Base-by-base conservation (phyloP, 64 coral and sea anemone species). In the Astreopora myriophthalma region DNA sequence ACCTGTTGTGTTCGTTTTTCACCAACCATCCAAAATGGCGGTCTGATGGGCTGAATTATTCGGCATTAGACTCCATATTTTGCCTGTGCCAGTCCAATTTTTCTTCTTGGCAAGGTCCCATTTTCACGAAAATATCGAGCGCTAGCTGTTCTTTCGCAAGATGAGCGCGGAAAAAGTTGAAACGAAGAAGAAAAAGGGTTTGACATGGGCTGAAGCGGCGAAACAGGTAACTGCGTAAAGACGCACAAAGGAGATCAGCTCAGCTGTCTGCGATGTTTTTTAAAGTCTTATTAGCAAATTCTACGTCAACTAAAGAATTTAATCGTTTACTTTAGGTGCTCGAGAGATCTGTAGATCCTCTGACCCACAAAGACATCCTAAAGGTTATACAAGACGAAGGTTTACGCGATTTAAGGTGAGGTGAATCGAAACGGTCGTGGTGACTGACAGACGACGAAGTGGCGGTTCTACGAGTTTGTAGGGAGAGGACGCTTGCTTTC, bases 341-440 rank as follows among this genome's bases (percentile, higher is more conserved):
- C 31, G 95, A 93, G 81, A 86, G 92, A 63, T 76, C 87, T 17
- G 48, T 72, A 33, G 78, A 4, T 5, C 91, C 95, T 20, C 93
- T 96, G 79, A 96, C 95, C 1, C 95, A 96, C 58, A 96, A 96
- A 83, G 92, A 96, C 11, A 96, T 96, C 60, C 78, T 96, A 0
- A 93, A 94, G 71, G 95, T 96, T 34, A 96, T 96, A 49, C 86
- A 96, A 27, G 87, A 94, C 22, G 92, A 96, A 85, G 93, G 93
- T 38, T 87, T 96, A 46, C 92, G 92, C 65, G 95, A 96, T 86
- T 74, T 96, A 58, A 94, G 88, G 95, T 96, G 84, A 78, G 89
- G 88, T 84, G 58, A 69, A 78, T 31, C 34, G 49, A 31, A 37
- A 33, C 7, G 13, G 10, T 13, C 7, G 8, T 33, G 33, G 20